Base-by-base conservation (phyloP, 1,140 invertebrate genomes). In the Drosophila nasuta region DNA sequence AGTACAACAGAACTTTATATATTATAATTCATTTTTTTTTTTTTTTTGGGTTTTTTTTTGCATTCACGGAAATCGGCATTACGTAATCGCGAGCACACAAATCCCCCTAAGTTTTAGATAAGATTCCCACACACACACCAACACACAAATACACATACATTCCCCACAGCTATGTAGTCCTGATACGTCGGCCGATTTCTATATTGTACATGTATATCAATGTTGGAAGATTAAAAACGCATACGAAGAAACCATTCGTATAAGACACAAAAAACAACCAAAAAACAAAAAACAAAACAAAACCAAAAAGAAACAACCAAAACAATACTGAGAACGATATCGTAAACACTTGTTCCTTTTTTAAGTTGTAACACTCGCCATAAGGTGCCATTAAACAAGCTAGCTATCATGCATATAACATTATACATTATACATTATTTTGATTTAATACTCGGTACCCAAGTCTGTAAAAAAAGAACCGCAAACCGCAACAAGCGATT, bases 341-440 rank as follows among this genome's bases (percentile, higher is more conserved):
- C 25, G 25, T 57, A 54, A 48, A 65, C 38, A 75, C 10, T 67
- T 73, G 70, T 73, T 73, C 70, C 70, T 67, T 73, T 25, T 43
- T 51, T 67, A 54, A 67, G 49, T 73, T 67, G 45, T 67, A 67
- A 59, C 20, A 25, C 30, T 67, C 11, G 64, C 64, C 65, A 38
- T 49, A 56, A 67, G 65, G 54, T 67, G 65, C 54, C 65, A 67
- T 67, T 66, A 35, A 68, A 60, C 48, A 49, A 25, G 10, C 7
- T 38, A 25, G 35, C 35, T 8, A 11, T 10, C 7, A 49, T 28
- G 7, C 48, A 49, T 6, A 52, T 10, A 25, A 25, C 8, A 35
- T 28, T 25, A 20, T 25, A 20, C 20, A 20, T 20, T 20, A 65
- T 25, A 28, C 15, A 20, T 28, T 3, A 48, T 15, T 49, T 49